Evolutionary conservation across 2,113 vertebrate genomes (phyloP).

Genomic region (Stegostoma tigrinum): DNA sequence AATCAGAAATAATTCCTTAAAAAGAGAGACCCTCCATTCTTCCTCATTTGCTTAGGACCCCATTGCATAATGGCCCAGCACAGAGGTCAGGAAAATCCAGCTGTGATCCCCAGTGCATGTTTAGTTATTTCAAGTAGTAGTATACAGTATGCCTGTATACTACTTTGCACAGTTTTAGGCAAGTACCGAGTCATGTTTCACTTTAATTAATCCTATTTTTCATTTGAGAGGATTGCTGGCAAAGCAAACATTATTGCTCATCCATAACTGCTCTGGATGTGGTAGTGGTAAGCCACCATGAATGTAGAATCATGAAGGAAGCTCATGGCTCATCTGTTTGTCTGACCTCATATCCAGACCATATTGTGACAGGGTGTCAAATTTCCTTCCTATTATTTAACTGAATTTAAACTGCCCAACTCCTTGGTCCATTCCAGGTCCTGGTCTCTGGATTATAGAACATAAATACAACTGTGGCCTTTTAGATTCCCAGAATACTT

Average conservation of each 20-base stretch:
- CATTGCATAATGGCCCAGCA: not conserved
- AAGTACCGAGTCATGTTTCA: not conserved
- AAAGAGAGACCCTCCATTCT: not conserved
- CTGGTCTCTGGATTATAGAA: not conserved
- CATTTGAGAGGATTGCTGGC: not conserved
- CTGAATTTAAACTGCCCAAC: not conserved
- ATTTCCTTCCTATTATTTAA: not conserved
- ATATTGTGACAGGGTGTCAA: not conserved
- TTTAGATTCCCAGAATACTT: not conserved
- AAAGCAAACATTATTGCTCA: not conserved
- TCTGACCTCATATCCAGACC: too few relatives aligned
- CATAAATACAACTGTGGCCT: not conserved
- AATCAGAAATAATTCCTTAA: not conserved
- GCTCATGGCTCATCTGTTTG: not conserved
- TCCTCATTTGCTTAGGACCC: not conserved
- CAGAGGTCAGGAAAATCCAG: not conserved
- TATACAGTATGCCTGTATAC: not conserved
- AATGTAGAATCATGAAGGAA: not conserved
- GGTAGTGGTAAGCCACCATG: too few relatives aligned
- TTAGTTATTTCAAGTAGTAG: not conserved
- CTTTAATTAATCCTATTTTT: not conserved
- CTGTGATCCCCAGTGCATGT: not conserved
- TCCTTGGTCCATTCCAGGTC: not conserved
- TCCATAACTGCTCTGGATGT: not conserved
- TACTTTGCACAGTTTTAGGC: not conserved